Conservation (phyloP, 2,888 invertebrate genomes). For the Euplexia lucipara region DNA sequence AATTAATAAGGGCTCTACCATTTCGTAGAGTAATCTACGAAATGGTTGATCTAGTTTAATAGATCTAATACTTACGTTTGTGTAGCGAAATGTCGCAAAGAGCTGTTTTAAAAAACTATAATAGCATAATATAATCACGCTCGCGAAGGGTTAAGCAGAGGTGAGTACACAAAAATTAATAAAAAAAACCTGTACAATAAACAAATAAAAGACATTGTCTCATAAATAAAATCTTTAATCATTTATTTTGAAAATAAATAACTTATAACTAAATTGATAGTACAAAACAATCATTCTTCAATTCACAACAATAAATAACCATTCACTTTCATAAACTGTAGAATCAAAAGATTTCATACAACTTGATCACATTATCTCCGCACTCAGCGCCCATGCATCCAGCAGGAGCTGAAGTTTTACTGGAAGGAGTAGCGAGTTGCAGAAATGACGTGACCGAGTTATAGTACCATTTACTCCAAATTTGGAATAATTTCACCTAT, state of each 20-base stretch:
- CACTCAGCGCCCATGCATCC: no score
- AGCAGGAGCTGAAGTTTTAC: no score
- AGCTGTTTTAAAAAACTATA: no score
- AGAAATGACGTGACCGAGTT: no score
- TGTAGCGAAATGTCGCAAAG: neutral
- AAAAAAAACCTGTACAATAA: neutral
- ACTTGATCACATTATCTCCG: no score
- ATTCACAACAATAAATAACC: slow-evolving; percentile 35
- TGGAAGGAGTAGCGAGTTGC: no score
- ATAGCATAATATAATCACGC: no score
- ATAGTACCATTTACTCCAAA: neutral
- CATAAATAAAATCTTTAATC: slow-evolving; percentile 12
- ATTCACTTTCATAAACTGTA: slow-evolving; percentile 21
- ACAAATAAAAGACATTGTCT: neutral
- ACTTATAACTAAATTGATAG: slow-evolving; percentile 27
- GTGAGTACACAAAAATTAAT: no score
- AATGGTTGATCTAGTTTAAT: no score
- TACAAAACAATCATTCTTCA: slow-evolving; percentile 27
- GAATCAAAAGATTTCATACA: neutral
- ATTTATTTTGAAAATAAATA: slow-evolving; percentile 43
- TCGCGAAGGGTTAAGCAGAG: neutral
- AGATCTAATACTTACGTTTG: no score
- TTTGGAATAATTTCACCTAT: neutral
- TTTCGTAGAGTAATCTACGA: slow-evolving; percentile 1
- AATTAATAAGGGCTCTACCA: neutral